Conservation (phyloP, 2,113 vertebrate genomes). For the Ceyx cyanopectus region DNA sequence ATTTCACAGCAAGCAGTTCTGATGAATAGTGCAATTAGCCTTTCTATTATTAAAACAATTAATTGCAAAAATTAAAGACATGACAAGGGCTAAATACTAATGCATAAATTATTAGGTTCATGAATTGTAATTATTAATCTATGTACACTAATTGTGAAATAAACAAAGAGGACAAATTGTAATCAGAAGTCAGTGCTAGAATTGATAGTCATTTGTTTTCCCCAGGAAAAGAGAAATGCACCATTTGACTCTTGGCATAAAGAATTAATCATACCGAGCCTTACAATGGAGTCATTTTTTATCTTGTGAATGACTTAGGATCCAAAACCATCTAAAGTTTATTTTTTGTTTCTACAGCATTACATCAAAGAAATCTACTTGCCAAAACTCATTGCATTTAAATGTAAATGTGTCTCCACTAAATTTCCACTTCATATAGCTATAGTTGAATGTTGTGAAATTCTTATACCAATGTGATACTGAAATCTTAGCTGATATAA, state of each 20-base stretch:
- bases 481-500: background rate
- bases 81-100: constrained; percentile 76
- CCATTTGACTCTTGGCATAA: background rate
- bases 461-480: background rate
- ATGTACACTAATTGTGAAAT: constrained; percentile 66
- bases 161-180: constrained; percentile 69
- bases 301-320: background rate
- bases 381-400: background rate
- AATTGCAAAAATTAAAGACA: constrained; percentile 80
- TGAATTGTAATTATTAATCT: constrained; percentile 79
- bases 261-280: background rate
- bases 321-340: background rate
- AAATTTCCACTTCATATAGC: background rate
- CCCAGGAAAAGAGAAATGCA: background rate
- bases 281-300: background rate
- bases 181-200: constrained; percentile 57
- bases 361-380: background rate
- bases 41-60: constrained; percentile 81
- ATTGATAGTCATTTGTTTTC: constrained; percentile 50
- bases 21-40: constrained; percentile 81
- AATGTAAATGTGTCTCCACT: background rate
- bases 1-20: constrained; percentile 71
- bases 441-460: background rate
- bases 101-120: constrained; percentile 80
- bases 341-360: background rate